phyloP scores from a whole-genome alignment of 2,888 invertebrate species.

The Hirtodrosophila histrioides region DNA sequence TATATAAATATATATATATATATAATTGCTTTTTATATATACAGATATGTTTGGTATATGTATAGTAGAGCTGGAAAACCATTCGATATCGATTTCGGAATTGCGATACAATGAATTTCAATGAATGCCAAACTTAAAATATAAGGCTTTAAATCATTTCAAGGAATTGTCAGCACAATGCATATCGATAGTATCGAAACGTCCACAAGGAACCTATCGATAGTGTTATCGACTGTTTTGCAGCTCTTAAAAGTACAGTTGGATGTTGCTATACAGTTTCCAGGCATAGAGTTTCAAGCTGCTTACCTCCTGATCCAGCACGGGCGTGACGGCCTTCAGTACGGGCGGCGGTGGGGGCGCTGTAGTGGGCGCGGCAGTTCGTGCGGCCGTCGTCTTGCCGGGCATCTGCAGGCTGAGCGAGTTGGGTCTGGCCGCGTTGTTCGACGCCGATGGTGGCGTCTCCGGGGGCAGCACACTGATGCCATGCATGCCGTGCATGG shows the following conservation, averaged over 20 bases:
- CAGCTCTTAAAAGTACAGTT: constrained; percentile 10
- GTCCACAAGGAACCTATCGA: too few species aligned
- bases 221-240: too few species aligned
- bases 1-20: constrained; percentile 34
- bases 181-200: too few species aligned
- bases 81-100: too few species aligned
- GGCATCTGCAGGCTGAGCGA: constrained; percentile 64
- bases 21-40: constrained; percentile 3
- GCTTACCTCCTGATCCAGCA: constrained; percentile 87
- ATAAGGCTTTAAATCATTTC: too few species aligned
- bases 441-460: constrained; percentile 71
- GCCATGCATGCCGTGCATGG: constrained; percentile 85
- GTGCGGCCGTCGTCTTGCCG: constrained; percentile 50
- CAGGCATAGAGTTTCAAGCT: neutral
- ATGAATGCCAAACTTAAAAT: too few species aligned
- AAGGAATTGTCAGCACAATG: too few species aligned
- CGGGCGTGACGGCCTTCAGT: constrained; percentile 83
- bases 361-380: constrained; percentile 78
- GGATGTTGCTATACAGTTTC: constrained; percentile 34
- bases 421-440: constrained; percentile 67
- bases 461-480: constrained; percentile 86
- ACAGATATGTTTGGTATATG: constrained; percentile 1
- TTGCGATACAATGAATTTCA: too few species aligned
- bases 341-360: constrained; percentile 85
- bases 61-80: neutral